A percentile compares a stretch with the other conserved stretches of the same genome.
Evolutionary conservation across 2,888 invertebrate genomes (phyloP).

Genomic region (Bugulina stolonifera): DNA sequence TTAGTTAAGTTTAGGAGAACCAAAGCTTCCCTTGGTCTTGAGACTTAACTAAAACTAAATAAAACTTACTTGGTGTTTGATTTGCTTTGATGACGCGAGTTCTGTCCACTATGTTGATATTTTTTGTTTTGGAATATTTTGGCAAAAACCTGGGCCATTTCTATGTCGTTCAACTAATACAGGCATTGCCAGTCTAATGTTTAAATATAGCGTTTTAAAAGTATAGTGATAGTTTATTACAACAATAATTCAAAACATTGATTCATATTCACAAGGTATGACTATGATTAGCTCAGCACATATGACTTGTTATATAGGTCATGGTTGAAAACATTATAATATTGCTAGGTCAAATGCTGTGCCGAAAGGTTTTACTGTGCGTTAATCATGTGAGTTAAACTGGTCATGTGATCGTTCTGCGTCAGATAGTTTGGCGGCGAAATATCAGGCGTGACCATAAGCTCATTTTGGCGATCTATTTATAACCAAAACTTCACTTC

Average conservation of each 20-base stretch:
- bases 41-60: not conserved
- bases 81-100: not conserved
- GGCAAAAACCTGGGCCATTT: constrained; percentile 9
- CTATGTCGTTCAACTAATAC: not conserved
- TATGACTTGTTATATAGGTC: too few species aligned
- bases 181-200: not conserved
- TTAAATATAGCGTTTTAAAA: too few species aligned
- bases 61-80: constrained; percentile 20
- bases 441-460: too few species aligned
- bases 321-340: too few species aligned
- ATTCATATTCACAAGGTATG: too few species aligned
- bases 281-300: too few species aligned
- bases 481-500: too few species aligned
- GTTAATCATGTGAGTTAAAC: not conserved
- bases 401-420: not conserved
- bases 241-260: too few species aligned
- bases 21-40: not conserved
- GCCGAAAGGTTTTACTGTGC: too few species aligned
- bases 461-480: too few species aligned
- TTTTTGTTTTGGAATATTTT: constrained; percentile 21
- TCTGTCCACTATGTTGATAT: constrained; percentile 2
- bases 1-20: not conserved
- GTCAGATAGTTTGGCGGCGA: not conserved
- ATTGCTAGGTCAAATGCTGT: too few species aligned
- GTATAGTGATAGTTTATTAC: too few species aligned